Conservation (phyloP, 2,888 invertebrate genomes). For the Pimpla rufipes region DNA sequence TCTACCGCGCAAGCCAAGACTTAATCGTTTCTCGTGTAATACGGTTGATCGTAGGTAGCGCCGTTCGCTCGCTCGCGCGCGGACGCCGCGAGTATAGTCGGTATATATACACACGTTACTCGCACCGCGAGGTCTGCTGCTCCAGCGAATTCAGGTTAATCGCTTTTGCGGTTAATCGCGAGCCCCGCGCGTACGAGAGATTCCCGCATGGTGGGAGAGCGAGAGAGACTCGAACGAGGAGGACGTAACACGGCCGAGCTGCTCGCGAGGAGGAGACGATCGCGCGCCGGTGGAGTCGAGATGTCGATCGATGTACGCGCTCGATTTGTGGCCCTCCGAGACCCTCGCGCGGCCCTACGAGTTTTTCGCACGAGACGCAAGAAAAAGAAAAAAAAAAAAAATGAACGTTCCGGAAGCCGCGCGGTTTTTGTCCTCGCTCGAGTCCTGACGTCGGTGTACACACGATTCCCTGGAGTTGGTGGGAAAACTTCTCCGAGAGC, state of each 20-base stretch:
- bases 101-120: constrained; percentile 49
- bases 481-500: constrained; percentile 22
- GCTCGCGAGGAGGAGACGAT: constrained; percentile 31
- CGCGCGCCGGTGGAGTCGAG: constrained; percentile 23
- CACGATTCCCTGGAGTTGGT: constrained; percentile 7
- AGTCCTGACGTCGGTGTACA: not conserved
- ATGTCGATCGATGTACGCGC: constrained; percentile 34
- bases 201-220: not conserved
- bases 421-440: not conserved
- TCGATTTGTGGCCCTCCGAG: constrained; percentile 4
- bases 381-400: constrained; percentile 24
- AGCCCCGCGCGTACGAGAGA: constrained; percentile 60
- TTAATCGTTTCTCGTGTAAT: constrained; percentile 62
- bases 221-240: constrained; percentile 31
- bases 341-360: not conserved
- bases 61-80: too few species aligned
- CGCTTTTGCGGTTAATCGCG: constrained; percentile 78
- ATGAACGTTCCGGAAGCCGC: constrained; percentile 1
- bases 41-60: constrained; percentile 43
- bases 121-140: constrained; percentile 75
- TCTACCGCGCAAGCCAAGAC: constrained; percentile 52
- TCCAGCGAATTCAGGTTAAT: constrained; percentile 80
- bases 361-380: constrained; percentile 1
- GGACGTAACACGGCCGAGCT: constrained; percentile 4
- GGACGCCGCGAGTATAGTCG: too few species aligned